These are phyloP conservation scores for Brachyhypopomus occidentalis DNA, from an alignment of 2,113 vertebrate genomes.

Conservation along the genomic window DNA sequence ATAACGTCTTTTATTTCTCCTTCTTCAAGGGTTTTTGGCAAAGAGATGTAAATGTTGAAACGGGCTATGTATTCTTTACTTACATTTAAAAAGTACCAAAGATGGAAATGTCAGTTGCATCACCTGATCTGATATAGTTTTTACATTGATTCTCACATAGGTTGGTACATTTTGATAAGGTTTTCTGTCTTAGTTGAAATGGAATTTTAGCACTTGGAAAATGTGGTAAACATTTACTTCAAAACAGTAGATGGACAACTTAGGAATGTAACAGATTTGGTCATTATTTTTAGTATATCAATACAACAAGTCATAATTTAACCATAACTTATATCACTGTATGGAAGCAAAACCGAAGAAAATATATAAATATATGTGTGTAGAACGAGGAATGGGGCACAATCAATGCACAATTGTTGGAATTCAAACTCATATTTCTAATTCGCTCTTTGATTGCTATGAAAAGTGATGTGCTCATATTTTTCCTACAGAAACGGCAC, in stretches of 20 bases:
- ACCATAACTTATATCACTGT: constrained; percentile 43
- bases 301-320: constrained; percentile 16
- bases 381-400: constrained; percentile 37
- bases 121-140: background rate
- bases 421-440: constrained; percentile 31
- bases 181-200: constrained; percentile 8
- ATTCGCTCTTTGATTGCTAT: constrained; percentile 36
- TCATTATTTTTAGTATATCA: constrained; percentile 30
- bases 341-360: constrained; percentile 46
- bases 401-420: constrained; percentile 49
- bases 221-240: constrained; percentile 6
- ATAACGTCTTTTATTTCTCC: background rate
- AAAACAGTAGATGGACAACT: constrained; percentile 28
- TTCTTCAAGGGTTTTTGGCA: background rate
- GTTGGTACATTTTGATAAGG: background rate
- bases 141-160: background rate
- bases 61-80: background rate
- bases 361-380: constrained; percentile 45
- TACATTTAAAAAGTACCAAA: constrained; percentile 10
- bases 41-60: constrained; percentile 27
- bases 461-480: constrained; percentile 48
- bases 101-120: background rate
- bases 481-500: constrained; percentile 40
- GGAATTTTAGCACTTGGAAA: constrained; percentile 28
- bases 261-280: constrained; percentile 46